Conservation (phyloP, 2,113 vertebrate genomes). For the Tylochromis polylepis region DNA sequence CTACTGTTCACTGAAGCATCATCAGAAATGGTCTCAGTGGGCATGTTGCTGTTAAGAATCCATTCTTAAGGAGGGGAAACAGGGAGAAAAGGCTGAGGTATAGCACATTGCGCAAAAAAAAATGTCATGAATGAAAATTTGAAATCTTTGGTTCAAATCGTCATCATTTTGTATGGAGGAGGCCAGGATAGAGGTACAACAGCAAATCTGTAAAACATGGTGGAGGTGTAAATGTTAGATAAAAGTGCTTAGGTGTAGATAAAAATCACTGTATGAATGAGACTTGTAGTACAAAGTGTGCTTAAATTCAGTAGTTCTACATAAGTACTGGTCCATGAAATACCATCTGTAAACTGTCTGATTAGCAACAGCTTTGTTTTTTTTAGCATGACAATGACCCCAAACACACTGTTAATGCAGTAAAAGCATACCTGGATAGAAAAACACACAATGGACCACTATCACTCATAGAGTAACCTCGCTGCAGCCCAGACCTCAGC, state of each 20-base stretch:
- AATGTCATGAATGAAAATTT: not conserved
- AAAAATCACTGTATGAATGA: not conserved
- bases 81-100: not conserved
- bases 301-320: not conserved
- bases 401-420: not conserved
- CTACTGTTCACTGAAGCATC: not conserved
- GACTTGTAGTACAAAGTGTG: not conserved
- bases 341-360: not conserved
- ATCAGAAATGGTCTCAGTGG: not conserved
- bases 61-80: fast-evolving
- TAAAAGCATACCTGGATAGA: not conserved
- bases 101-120: not conserved
- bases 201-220: not conserved
- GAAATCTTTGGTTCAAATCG: not conserved
- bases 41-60: fast-evolving
- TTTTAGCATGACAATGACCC: not conserved
- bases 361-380: not conserved
- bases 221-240: not conserved
- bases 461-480: not conserved
- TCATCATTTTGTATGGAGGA: not conserved
- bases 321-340: not conserved
- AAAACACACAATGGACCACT: not conserved
- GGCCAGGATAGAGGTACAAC: not conserved
- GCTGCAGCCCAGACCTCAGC: not conserved
- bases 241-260: not conserved